Base-by-base conservation (phyloP, 2,797 vertebrate genomes). In the Parotocinclus haroldoi region DNA sequence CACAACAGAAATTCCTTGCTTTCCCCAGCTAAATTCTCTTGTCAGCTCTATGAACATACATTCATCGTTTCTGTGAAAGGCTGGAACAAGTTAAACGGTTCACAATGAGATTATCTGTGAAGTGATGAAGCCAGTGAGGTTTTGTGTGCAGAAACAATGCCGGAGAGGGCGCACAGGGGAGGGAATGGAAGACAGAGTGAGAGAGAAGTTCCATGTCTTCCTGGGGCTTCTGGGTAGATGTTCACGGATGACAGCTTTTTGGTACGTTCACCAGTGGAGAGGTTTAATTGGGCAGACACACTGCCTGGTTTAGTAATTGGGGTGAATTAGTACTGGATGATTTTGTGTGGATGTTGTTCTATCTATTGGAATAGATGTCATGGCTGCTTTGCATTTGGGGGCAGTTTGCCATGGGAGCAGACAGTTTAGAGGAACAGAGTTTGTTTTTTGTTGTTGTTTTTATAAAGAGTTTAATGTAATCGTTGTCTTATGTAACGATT, bases 41-140 rank as follows among this genome's bases (percentile, higher is more conserved):
- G 75, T 73, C 75, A 66, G 67, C 71, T 38, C 38, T 10, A 18
- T 16, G 54, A 55, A 40, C 17, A 11, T 48, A 65, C 46, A 48
- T 16, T 18, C 59, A 81, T 80, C 64, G 71, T 61, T 63, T 69
- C 81, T 61, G 7, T 81, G 73, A 81, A 78, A 80, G 79, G 74
- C 68, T 78, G 77, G 66, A 80, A 81, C 46, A 49, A 85, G 83
- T 73, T 80, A 78, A 88, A 84, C 75, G 75, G 80, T 83, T 85
- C 82, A 87, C 85, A 88, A 86, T 84, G 86, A 85, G 77, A 75
- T 88, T 87, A 90, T 88, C 88, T 90, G 87, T 89, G 89, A 92
- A 89, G 85, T 89, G 83, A 83, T 84, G 84, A 75, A 83, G 84
- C 87, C 87, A 85, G 88, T 85, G 86, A 87, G 88, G 87, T 89